Conservation (phyloP, 2,113 vertebrate species). For the Poicephalus meyeri region DNA sequence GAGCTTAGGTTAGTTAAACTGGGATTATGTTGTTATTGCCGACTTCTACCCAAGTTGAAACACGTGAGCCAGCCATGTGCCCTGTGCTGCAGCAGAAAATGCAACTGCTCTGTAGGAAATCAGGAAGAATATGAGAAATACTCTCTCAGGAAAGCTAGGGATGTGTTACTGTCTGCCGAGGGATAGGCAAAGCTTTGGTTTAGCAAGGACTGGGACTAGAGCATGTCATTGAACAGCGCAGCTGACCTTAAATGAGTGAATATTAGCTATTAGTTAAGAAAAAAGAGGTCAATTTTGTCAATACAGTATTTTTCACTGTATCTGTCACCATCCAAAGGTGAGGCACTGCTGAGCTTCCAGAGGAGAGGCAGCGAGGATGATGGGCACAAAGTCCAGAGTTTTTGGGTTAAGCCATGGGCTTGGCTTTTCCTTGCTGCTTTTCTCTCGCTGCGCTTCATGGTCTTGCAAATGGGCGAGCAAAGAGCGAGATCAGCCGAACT, state of each 20-base stretch:
- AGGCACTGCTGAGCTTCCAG: neutral
- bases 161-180: accelerated
- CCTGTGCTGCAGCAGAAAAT: neutral
- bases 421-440: neutral
- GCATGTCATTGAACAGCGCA: accelerated
- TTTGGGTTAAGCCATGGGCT: neutral
- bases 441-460: accelerated
- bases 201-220: too few relatives aligned
- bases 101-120: neutral
- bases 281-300: neutral
- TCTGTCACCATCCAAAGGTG: neutral
- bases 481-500: neutral
- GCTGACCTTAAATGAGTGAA: neutral
- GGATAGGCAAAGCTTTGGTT: accelerated
- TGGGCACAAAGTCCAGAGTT: neutral
- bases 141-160: neutral
- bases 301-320: accelerated
- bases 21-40: neutral
- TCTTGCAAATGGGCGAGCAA: neutral
- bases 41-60: neutral
- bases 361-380: accelerated
- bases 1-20: neutral
- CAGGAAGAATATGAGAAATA: accelerated
- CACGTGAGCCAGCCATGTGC: accelerated
- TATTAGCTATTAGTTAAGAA: neutral